A percentile compares a stretch with the other conserved stretches of the same genome.
Conservation (phyloP, 1,140 invertebrate species). For the Tetraneura akinire region DNA sequence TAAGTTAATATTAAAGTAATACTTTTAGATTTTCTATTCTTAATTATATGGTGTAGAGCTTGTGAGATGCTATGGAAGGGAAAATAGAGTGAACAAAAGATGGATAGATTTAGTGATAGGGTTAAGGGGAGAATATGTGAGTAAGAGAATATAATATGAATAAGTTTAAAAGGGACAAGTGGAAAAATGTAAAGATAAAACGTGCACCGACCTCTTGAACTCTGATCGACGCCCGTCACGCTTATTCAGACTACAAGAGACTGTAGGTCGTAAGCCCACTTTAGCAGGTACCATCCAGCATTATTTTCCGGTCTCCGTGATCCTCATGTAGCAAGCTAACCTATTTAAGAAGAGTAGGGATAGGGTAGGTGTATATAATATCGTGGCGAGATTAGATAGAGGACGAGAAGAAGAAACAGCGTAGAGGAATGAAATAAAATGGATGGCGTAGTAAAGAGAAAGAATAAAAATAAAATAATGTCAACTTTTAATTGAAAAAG, state of each 20-base stretch:
- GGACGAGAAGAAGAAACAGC: neutral
- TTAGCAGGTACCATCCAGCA: slow-evolving; percentile 29
- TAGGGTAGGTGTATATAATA: neutral
- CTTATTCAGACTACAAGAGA: slow-evolving; percentile 42
- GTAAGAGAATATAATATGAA: neutral
- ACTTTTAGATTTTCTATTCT: neutral
- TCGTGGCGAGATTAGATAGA: neutral
- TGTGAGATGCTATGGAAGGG: neutral
- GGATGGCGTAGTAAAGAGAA: too few relatives aligned
- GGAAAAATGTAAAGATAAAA: slow-evolving; percentile 45
- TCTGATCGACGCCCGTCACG: slow-evolving; percentile 47
- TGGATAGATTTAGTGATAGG: too few relatives aligned
- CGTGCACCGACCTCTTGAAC: slow-evolving; percentile 45
- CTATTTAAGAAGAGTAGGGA: neutral
- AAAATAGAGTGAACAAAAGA: too few relatives aligned
- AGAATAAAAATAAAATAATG: slow-evolving; percentile 26
- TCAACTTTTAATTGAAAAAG: slow-evolving; percentile 51
- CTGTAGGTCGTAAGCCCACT: slow-evolving; percentile 45
- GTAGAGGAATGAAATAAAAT: neutral
- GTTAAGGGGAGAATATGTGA: neutral
- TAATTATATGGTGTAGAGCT: neutral
- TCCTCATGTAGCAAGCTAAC: slow-evolving; percentile 14
- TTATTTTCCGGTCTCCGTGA: slow-evolving; percentile 47
- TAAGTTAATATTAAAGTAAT: neutral
- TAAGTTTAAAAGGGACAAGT: neutral